These are phyloP conservation scores for Caenorhabditis becei DNA, from an alignment of 2,888 invertebrate genomes.

Conservation along the genomic window DNA sequence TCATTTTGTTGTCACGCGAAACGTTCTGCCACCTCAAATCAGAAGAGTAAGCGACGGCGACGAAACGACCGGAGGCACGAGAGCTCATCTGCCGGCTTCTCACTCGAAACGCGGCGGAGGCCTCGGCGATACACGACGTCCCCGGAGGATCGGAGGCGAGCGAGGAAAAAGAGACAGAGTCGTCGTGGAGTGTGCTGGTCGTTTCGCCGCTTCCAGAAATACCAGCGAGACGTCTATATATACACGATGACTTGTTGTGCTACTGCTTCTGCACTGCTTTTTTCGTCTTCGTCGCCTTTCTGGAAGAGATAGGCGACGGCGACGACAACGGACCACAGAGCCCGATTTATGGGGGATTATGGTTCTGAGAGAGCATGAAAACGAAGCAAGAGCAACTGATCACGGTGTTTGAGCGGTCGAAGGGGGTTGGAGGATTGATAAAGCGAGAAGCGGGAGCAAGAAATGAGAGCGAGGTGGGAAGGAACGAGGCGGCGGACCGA, in stretches of 20 bases:
- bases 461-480: slow-evolving; percentile 2
- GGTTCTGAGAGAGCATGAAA: too few relatives aligned
- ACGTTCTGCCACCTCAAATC: background rate
- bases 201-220: slow-evolving; percentile 43
- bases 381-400: background rate
- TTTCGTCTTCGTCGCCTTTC: background rate
- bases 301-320: background rate
- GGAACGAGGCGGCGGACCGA: slow-evolving; percentile 13
- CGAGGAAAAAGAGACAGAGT: slow-evolving; percentile 34
- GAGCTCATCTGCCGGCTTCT: slow-evolving; percentile 20
- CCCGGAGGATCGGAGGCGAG: slow-evolving; percentile 44
- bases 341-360: too few relatives aligned
- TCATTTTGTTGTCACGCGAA: background rate
- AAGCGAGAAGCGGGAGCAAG: slow-evolving; percentile 12
- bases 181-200: background rate
- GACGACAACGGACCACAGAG: background rate
- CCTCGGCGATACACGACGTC: slow-evolving; percentile 23
- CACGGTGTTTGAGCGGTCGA: slow-evolving; percentile 1
- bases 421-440: slow-evolving; percentile 12
- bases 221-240: slow-evolving; percentile 32
- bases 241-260: slow-evolving; percentile 44
- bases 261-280: slow-evolving; percentile 21
- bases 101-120: background rate
- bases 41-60: slow-evolving; percentile 3
- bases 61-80: slow-evolving; percentile 3